Conservation (phyloP, 2,113 vertebrate genomes). For the Campylorhamphus procurvoides region DNA sequence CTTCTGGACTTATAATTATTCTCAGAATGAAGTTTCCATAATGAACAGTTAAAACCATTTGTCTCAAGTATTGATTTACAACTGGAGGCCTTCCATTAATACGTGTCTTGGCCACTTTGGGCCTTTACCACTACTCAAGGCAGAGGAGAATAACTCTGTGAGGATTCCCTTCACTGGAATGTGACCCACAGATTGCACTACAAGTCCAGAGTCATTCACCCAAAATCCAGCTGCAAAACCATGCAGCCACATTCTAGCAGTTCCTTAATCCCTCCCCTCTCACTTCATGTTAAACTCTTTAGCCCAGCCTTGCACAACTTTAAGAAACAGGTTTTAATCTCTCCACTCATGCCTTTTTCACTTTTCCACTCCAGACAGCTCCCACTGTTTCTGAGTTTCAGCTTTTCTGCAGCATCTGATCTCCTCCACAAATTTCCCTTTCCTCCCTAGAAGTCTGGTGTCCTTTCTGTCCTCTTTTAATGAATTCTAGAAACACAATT, state of each 20-base stretch:
- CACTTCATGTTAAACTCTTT: not conserved
- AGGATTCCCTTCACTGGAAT: not conserved
- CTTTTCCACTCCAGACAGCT: not conserved
- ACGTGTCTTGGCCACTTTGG: constrained; percentile 35
- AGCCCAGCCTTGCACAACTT: not conserved
- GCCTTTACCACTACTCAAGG: constrained; percentile 35
- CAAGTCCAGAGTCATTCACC: not conserved
- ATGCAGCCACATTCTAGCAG: not conserved
- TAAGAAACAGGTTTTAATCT: not conserved
- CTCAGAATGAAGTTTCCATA: constrained; percentile 64
- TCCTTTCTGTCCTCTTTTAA: not conserved
- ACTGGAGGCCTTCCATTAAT: constrained; percentile 48
- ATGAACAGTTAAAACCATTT: constrained; percentile 57
- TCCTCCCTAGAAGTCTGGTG: not conserved
- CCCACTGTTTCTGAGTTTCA: not conserved
- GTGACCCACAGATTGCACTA: not conserved
- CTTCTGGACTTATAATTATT: constrained; percentile 67
- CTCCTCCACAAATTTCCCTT: not conserved
- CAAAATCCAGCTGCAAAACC: not conserved
- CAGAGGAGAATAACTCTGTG: constrained; percentile 8
- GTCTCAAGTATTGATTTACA: constrained; percentile 74
- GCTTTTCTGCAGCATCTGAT: not conserved
- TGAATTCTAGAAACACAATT: not conserved
- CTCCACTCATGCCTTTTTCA: not conserved
- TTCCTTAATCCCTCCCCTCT: not conserved